phyloP scores from a whole-genome alignment of 2,113 vertebrate species.

The Bubo blakistoni region DNA sequence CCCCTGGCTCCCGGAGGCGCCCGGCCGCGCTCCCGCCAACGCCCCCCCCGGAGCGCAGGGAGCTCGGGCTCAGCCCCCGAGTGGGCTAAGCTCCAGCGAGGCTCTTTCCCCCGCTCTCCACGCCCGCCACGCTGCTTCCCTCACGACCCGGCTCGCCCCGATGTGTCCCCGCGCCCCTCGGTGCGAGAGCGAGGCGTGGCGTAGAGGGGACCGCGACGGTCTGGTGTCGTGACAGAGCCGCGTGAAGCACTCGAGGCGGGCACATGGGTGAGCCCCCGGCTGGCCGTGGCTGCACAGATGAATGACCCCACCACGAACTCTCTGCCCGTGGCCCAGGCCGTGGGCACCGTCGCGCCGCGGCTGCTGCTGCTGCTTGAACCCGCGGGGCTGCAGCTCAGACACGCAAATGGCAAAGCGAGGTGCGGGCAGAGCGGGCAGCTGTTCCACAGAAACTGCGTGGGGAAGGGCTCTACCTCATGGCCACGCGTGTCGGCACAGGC shows the following conservation, averaged over 20 bases:
- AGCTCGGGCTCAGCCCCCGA: not conserved
- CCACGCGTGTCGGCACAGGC: not conserved
- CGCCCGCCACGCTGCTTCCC: not conserved
- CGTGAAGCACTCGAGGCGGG: not conserved
- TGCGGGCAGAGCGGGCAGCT: not conserved
- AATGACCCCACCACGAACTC: not conserved
- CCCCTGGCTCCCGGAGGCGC: not conserved
- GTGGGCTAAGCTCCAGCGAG: not conserved
- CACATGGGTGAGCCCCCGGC: not conserved
- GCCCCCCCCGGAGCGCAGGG: no score
- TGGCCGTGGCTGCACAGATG: not conserved
- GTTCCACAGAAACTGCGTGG: not conserved
- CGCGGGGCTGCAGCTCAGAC: not conserved
- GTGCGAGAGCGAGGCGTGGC: no score
- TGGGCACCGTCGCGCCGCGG: not conserved
- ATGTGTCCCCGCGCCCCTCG: not conserved
- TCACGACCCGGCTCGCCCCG: no score
- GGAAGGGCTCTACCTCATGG: not conserved
- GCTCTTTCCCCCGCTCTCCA: not conserved
- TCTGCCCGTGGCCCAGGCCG: not conserved
- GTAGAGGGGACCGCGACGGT: not conserved
- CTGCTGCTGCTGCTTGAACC: not conserved
- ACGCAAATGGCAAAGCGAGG: rapidly evolving
- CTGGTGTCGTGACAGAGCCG: not conserved
- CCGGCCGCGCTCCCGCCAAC: not conserved